Evolutionary conservation across 2,797 vertebrate species (phyloP).

Genomic region (Hephaestus fuliginosus): DNA sequence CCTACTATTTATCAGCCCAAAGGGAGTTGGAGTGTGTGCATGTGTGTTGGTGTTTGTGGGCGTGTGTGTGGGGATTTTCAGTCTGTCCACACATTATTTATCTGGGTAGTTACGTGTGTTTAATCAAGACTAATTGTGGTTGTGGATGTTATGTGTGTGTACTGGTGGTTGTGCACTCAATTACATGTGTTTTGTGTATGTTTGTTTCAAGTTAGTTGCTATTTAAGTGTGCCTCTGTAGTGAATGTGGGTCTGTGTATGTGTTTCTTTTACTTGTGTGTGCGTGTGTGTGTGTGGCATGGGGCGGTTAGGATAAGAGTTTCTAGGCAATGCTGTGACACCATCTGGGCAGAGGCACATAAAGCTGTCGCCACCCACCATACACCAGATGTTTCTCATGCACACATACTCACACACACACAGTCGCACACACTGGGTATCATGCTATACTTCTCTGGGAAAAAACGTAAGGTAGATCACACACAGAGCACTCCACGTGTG

Average conservation of each 20-base stretch:
- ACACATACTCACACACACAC: constrained; percentile 68
- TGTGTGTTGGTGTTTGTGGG: constrained; percentile 48
- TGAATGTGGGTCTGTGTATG: constrained; percentile 38
- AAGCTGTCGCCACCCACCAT: constrained; percentile 86
- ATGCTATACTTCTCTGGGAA: constrained; percentile 46
- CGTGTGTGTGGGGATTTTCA: constrained; percentile 53
- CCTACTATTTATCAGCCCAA: constrained; percentile 74
- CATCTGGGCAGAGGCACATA: constrained; percentile 89
- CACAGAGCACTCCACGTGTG: constrained; percentile 52
- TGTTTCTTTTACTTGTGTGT: constrained; percentile 41
- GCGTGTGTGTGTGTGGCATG: constrained; percentile 46
- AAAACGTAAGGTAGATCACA: constrained; percentile 45
- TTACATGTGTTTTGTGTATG: constrained; percentile 49
- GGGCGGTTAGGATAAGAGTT: constrained; percentile 86
- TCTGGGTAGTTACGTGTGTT: constrained; percentile 78
- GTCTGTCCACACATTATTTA: constrained; percentile 73
- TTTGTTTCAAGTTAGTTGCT: constrained; percentile 47
- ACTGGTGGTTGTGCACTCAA: constrained; percentile 32
- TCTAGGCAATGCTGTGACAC: constrained; percentile 87
- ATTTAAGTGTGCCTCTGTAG: constrained; percentile 44
- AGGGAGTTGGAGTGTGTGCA: constrained; percentile 51
- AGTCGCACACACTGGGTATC: constrained; percentile 46
- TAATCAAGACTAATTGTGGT: constrained; percentile 83
- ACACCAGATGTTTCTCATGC: constrained; percentile 88
- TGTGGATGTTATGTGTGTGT: constrained; percentile 42